Conservation (phyloP, 2,113 vertebrate species). For the Mastomys coucha region DNA sequence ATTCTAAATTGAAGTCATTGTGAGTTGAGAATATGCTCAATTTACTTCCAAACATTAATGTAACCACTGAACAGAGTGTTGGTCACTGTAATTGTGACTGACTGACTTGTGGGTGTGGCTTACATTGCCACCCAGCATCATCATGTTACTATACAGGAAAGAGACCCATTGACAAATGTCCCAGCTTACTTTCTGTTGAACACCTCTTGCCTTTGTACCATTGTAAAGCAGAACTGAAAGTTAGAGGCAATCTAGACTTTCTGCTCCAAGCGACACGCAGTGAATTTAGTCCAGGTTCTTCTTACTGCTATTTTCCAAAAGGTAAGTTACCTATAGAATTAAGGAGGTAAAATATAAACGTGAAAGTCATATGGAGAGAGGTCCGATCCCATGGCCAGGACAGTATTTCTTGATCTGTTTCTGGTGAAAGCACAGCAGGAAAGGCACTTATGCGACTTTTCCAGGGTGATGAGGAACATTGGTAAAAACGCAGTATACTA, state of each 20-base stretch:
- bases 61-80: background rate
- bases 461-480: background rate
- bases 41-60: background rate
- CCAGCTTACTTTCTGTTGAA: background rate
- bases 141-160: background rate
- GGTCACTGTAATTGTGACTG: background rate
- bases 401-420: background rate
- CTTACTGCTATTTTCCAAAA: background rate
- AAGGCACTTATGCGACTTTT: slow-evolving; percentile 27
- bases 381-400: background rate
- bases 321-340: background rate
- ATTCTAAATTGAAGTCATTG: background rate
- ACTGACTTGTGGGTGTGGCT: background rate
- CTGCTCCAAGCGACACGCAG: background rate
- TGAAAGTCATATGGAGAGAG: background rate
- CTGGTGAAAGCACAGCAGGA: slow-evolving; percentile 39
- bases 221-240: background rate
- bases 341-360: background rate
- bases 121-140: background rate
- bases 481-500: background rate
- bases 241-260: background rate
- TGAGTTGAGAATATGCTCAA: background rate
- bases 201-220: background rate
- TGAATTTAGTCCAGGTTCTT: slow-evolving; percentile 73
- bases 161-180: background rate